Evolutionary conservation across 2,888 invertebrate genomes (phyloP).

Genomic region (Amorpha juglandis): DNA sequence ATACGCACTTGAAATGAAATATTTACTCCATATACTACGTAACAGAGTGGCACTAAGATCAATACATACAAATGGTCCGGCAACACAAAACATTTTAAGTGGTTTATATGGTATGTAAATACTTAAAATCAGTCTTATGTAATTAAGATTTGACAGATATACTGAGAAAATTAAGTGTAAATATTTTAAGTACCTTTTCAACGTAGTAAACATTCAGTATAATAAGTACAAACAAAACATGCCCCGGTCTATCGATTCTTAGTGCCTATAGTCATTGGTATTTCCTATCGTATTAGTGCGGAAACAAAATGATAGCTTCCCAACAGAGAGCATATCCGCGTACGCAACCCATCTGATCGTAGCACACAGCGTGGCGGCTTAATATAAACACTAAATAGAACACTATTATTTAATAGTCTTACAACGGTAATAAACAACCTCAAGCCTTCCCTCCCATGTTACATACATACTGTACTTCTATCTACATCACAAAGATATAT

Average conservation of each 20-base stretch:
- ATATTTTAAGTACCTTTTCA: constrained; percentile 43
- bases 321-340: constrained; percentile 48
- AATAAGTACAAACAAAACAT: constrained; percentile 56
- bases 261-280: constrained; percentile 45
- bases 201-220: too few species aligned
- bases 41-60: constrained; percentile 8
- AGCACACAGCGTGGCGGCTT: constrained; percentile 51
- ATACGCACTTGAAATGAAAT: constrained; percentile 43
- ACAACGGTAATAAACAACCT: constrained; percentile 38
- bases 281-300: constrained; percentile 38
- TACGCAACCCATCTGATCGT: constrained; percentile 37
- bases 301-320: constrained; percentile 35
- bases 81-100: neutral
- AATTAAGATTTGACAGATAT: constrained; percentile 7
- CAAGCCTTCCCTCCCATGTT: constrained; percentile 30
- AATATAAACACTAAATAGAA: constrained; percentile 32
- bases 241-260: constrained; percentile 48
- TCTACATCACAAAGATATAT: constrained; percentile 9
- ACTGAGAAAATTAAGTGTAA: constrained; percentile 28
- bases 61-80: neutral
- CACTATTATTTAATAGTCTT: constrained; percentile 36
- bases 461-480: constrained; percentile 4
- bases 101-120: constrained; percentile 29
- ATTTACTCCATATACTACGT: constrained; percentile 1
- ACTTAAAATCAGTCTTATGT: constrained; percentile 56